These are phyloP conservation scores for Brachionus plicatilis DNA, from an alignment of 1,140 invertebrate species.

Conservation along the genomic window DNA sequence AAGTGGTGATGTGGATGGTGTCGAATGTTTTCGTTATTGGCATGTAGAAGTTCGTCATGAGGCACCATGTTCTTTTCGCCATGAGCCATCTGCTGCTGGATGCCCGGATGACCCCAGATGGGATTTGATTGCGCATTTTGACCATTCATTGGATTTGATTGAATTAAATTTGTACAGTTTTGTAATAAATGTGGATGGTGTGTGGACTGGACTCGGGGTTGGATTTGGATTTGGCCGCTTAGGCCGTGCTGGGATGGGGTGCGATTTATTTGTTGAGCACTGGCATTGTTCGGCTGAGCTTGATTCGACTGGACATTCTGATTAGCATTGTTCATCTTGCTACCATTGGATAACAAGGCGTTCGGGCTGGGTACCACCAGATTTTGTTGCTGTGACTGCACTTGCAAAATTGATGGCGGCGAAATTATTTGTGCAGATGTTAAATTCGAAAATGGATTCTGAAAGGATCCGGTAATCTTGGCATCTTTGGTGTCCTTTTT, in stretches of 20 bases:
- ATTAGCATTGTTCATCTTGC: not conserved
- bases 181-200: slow-evolving; percentile 36
- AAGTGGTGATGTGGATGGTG: slow-evolving; percentile 4
- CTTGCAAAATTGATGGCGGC: not conserved
- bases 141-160: slow-evolving; percentile 7
- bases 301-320: not conserved
- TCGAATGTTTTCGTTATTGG: slow-evolving; percentile 13
- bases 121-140: not conserved
- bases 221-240: not conserved
- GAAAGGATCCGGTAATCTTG: not conserved
- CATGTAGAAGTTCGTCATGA: slow-evolving; percentile 2
- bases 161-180: slow-evolving; percentile 38
- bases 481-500: slow-evolving; percentile 8
- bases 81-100: not conserved
- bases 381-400: slow-evolving; percentile 14
- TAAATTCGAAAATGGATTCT: slow-evolving; percentile 29
- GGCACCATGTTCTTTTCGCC: not conserved
- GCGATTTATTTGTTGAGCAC: not conserved
- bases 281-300: not conserved
- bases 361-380: slow-evolving; percentile 22
- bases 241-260: not conserved
- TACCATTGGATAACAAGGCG: not conserved
- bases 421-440: slow-evolving; percentile 39
- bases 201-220: not conserved
- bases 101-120: slow-evolving; percentile 28